Base-by-base conservation (phyloP, 2,797 vertebrate species). In the Tangara arthus region DNA sequence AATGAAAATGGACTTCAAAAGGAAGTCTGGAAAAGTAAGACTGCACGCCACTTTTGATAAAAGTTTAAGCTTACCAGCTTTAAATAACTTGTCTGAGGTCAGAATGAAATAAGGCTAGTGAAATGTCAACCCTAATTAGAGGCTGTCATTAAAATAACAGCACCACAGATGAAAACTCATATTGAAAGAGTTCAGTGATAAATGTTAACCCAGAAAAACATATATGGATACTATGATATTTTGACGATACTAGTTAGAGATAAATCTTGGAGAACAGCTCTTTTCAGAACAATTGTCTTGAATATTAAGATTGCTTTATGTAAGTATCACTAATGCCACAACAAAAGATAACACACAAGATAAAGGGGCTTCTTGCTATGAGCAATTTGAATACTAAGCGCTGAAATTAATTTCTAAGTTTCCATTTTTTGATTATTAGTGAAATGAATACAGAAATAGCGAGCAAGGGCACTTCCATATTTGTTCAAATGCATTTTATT, bases 81-180 rank as follows among this genome's bases (percentile, higher is more conserved):
- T 89, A 82, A 88, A 76, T 82, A 87, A 79, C 56, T 89, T 84
- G 12, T 81, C 35, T 79, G 69, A 91, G 76, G 69, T 90, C 76
- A 94, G 41, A 81, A 76, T 17, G 44, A 81, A 93, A 81, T 50
- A 87, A 73, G 46, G 32, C 28, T 82, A 61, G 46, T 50, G 65
- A 85, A 94, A 93, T 78, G 65, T 75, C 57, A 94, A 39, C 35
- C 13, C 7, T 87, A 93, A 93, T 90, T 79, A 87, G 55, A 15
- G 39, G 39, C 11, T 88, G 86, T 69, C 61, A 4, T 94, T 93
- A 79, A 92, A 94, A 95, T 64, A 91, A 70, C 56, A 66, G 23
- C 64, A 39, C 15, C 60, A 49, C 9, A 35, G 60, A 80, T 64
- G 28, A 93, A 89, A 91, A 92, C 39, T 44, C 1, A 0, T 60